These are phyloP conservation scores for Pseudorhiza aurosa DNA, from an alignment of 30 jellyfish, hydroid and myxozoan species.

Conservation along the genomic window DNA sequence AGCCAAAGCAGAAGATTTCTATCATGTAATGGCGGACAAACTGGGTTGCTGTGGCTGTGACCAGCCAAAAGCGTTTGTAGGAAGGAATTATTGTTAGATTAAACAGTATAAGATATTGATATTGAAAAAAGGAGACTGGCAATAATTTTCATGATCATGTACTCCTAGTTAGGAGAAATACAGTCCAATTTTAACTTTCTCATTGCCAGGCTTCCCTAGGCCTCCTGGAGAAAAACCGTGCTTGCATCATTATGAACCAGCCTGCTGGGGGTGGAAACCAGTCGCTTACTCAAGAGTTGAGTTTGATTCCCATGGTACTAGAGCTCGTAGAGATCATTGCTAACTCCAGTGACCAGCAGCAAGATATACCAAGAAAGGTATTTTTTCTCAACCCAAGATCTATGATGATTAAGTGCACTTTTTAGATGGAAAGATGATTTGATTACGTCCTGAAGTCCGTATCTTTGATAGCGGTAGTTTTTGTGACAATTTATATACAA, in stretches of 20 bases:
- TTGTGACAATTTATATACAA: too few species aligned
- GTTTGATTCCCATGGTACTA: conserved; percentile 45
- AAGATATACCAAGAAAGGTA: conserved; percentile 60
- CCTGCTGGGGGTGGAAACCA: conserved; percentile 29
- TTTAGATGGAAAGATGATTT: too few species aligned
- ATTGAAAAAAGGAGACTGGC: too few species aligned
- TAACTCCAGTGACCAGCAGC: conserved; percentile 52
- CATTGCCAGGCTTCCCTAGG: neutral
- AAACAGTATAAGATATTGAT: too few species aligned
- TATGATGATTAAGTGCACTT: too few species aligned
- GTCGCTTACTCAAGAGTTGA: conserved; percentile 52
- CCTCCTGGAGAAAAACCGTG: neutral
- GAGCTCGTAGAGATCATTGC: conserved; percentile 56
- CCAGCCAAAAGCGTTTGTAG: too few species aligned
- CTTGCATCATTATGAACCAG: conserved; percentile 41
- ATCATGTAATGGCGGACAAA: neutral
- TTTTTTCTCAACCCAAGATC: too few species aligned
- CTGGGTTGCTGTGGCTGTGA: neutral
- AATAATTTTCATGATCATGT: too few species aligned
- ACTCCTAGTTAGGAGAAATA: neutral
- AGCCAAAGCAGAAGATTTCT: neutral
- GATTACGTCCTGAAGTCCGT: too few species aligned
- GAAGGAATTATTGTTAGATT: too few species aligned
- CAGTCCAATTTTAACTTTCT: neutral
- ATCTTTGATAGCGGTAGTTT: too few species aligned